Conservation (phyloP, 2,888 invertebrate species). For the Lasius fuliginosus region DNA sequence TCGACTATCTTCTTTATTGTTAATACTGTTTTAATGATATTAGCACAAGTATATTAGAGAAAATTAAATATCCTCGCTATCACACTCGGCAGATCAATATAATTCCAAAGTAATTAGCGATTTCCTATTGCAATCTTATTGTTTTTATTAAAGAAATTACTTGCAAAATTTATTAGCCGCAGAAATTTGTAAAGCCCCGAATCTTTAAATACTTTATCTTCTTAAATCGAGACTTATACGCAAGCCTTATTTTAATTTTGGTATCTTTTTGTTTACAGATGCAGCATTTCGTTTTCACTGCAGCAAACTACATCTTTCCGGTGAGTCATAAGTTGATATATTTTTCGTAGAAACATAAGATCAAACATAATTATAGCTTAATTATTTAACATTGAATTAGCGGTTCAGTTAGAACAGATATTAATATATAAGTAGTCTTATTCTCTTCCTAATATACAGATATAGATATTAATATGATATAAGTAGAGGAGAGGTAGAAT, state of each 20-base stretch:
- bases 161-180: not conserved
- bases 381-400: not conserved
- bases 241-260: slow-evolving; percentile 17
- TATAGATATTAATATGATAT: too few relatives aligned
- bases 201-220: not conserved
- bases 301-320: not conserved
- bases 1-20: slow-evolving; percentile 33
- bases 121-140: slow-evolving; percentile 13
- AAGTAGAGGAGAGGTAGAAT: too few relatives aligned
- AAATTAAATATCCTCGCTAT: not conserved
- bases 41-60: not conserved
- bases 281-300: not conserved
- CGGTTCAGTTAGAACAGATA: not conserved
- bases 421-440: not conserved
- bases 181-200: not conserved
- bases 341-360: not conserved
- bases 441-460: too few relatives aligned
- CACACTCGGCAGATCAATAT: too few relatives aligned
- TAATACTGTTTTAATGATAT: slow-evolving; percentile 28
- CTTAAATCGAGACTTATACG: slow-evolving; percentile 2
- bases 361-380: not conserved
- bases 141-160: not conserved
- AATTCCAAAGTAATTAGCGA: not conserved
- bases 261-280: not conserved
- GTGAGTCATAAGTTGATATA: not conserved